Percentiles rank a stretch among this genome's conserved stretches.
phyloP scores from a whole-genome alignment of 2,113 vertebrate genomes.

The Ammodytes dubius region DNA sequence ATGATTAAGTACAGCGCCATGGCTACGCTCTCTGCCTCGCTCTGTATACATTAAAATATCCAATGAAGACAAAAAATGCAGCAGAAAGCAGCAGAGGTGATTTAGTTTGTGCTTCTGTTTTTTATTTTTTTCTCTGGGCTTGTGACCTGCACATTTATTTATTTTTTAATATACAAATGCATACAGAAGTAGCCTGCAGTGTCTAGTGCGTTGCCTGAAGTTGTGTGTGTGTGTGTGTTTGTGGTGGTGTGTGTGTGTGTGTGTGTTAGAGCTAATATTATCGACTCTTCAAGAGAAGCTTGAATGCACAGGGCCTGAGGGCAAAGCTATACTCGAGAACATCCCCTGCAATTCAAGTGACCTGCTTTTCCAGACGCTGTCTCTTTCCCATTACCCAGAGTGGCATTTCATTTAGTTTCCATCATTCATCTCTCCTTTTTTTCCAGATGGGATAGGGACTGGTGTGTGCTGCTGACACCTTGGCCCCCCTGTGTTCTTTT shows the following conservation, averaged over 20 bases:
- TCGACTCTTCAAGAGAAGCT: conserved; percentile 62
- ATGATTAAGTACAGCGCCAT: conserved; percentile 16
- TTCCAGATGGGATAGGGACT: conserved; percentile 47
- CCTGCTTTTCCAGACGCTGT: conserved; percentile 68
- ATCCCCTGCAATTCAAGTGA: conserved; percentile 81
- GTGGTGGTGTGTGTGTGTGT: conserved; percentile 28
- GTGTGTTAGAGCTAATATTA: conserved; percentile 60
- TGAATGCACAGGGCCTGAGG: conserved; percentile 62
- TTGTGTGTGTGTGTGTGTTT: conserved; percentile 15
- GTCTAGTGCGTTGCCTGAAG: not conserved
- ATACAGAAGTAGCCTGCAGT: conserved; percentile 24
- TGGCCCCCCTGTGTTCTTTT: conserved; percentile 6
- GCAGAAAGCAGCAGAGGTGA: not conserved
- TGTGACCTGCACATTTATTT: conserved; percentile 31
- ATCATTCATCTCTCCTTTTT: conserved; percentile 75
- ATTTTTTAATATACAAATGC: not conserved
- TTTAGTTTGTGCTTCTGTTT: not conserved
- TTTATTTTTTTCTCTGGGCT: not conserved
- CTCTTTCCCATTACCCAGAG: conserved; percentile 77
- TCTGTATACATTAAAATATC: conserved; percentile 23
- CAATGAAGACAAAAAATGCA: not conserved
- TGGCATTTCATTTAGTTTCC: conserved; percentile 80
- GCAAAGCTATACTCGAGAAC: conserved; percentile 77
- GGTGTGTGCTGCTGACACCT: conserved; percentile 39
- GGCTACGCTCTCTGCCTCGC: not conserved